phyloP scores from a whole-genome alignment of 2,113 vertebrate genomes.

The Oreochromis spilurus region DNA sequence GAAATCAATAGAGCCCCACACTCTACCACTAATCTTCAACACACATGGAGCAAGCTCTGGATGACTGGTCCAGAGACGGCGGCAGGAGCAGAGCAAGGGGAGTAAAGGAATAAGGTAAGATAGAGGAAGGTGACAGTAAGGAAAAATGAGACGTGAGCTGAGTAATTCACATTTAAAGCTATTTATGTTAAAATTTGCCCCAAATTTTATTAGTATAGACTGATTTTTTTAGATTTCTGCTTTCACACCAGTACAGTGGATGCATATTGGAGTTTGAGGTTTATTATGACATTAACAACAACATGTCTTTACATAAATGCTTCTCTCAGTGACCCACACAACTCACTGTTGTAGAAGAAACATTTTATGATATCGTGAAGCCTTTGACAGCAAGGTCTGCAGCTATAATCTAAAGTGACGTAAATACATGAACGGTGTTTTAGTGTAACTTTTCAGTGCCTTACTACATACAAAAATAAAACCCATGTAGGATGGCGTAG shows the following conservation, averaged over 20 bases:
- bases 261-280: neutral
- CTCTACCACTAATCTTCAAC: conserved; percentile 40
- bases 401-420: neutral
- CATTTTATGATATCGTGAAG: neutral
- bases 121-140: neutral
- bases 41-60: conserved; percentile 23
- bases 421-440: neutral
- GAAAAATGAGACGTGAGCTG: neutral
- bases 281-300: neutral
- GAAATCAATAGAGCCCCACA: conserved; percentile 64
- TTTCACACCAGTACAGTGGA: neutral
- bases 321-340: neutral
- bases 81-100: neutral
- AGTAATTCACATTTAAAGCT: neutral
- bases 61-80: conserved; percentile 1
- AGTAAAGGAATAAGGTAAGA: neutral
- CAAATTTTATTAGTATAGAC: accelerated
- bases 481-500: neutral
- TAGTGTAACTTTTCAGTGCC: accelerated
- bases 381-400: neutral
- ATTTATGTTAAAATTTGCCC: neutral
- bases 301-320: neutral
- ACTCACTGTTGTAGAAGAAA: accelerated
- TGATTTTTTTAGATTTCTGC: neutral
- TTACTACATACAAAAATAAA: neutral